Evolutionary conservation across 64 coral and sea anemone genomes (phyloP), one percentile per base, ranked within the genome.

Genomic region (Actinia tenebrosa): DNA sequence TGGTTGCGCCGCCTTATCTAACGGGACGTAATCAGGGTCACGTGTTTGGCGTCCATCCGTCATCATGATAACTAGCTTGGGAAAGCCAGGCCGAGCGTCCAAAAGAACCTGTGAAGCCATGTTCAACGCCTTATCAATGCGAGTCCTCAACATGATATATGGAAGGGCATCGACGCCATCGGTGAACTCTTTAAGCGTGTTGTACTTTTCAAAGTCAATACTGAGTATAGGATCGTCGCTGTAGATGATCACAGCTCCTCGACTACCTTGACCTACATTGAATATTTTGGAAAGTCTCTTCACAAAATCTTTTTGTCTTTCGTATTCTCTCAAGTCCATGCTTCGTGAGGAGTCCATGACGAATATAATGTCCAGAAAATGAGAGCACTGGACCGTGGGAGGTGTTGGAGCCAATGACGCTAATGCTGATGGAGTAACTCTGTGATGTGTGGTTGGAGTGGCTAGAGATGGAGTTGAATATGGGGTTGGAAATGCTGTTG

Each of bases 161-260:
- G 91, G 94, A 20, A 95, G 45, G 1, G 53, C 11, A 55, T 92
- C 91, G 16, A 95, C 79, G 16, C 17, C 88, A 6, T 16, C 7
- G 58, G 84, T 80, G 37, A 95, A 95, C 30, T 71, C 78, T 64
- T 79, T 10, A 50, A 81, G 44, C 50, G 64, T 90, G 53, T 61
- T 83, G 44, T 89, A 56, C 56, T 87, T 83, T 44, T 87, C 85
- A 86, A 95, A 95, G 6, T 58, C 77, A 23, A 95, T 86, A 59
- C 77, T 81, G 22, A 95, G 84, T 3, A 71, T 54, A 6, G 94
- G 78, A 20, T 90, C 91, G 60, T 95, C 94, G 62, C 94, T 95
- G 86, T 96, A 96, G 19, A 96, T 93, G 42, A 96, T 96, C 16
- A 93, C 94, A 11, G 94, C 91, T 66, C 88, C 94, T 19, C 88